phyloP scores from a whole-genome alignment of 2,797 vertebrate species.

The Schizopygopsis pylzovi region DNA sequence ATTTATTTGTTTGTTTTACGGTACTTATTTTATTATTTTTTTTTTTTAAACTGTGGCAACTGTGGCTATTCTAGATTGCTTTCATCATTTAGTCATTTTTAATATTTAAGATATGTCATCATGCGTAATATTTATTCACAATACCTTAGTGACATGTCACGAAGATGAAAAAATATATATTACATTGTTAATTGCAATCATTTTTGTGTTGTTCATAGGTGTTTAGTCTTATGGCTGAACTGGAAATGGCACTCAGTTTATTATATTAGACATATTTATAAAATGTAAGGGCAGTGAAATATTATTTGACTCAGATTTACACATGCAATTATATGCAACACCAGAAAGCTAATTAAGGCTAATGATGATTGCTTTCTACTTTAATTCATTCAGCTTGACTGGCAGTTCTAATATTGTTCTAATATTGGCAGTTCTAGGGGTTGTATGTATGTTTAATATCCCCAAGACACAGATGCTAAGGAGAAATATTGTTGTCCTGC shows the following conservation, averaged over 20 bases:
- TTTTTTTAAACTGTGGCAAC: not conserved
- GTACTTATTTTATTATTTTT: not conserved
- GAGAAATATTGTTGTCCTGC: not conserved
- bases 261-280: not conserved
- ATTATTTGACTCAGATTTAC: not conserved
- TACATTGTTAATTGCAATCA: not conserved
- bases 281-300: not conserved
- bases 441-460: not conserved
- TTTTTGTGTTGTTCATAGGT: not conserved
- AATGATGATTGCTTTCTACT: not conserved
- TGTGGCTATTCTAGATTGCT: not conserved
- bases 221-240: not conserved
- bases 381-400: not conserved
- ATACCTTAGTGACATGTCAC: not conserved
- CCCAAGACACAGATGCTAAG: not conserved
- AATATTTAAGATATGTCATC: not conserved
- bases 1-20: no score
- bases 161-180: not conserved
- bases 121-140: not conserved
- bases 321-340: not conserved
- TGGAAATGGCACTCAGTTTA: not conserved
- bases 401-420: not conserved
- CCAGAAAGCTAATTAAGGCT: conserved; percentile 6
- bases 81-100: not conserved
- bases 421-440: not conserved